A percentile compares a stretch with the other conserved stretches of the same genome.
phyloP scores from a whole-genome alignment of 2,797 vertebrate species.

The Clarias platycephalus region DNA sequence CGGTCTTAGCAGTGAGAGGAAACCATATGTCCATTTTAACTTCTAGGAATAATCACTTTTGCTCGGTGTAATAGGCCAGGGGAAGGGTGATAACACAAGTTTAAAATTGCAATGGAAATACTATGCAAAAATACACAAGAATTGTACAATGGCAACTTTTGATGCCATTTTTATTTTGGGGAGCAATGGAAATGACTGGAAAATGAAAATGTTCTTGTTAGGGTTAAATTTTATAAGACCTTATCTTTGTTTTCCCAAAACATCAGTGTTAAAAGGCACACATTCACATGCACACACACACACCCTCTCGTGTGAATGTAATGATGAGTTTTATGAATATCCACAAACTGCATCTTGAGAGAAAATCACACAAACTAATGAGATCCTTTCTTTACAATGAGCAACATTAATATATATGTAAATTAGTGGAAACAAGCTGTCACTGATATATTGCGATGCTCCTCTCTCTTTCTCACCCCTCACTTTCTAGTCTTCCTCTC shows the following conservation, averaged over 20 bases:
- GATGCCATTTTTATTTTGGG: conserved; percentile 19
- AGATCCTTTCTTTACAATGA: conserved; percentile 84
- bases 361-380: conserved; percentile 85
- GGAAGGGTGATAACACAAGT: neutral
- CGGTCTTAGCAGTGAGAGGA: neutral
- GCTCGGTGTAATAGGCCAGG: conserved; percentile 11
- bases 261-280: conserved; percentile 51
- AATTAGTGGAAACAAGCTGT: conserved; percentile 71
- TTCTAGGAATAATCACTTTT: conserved; percentile 20
- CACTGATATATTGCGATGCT: conserved; percentile 58
- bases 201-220: conserved; percentile 42
- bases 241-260: conserved; percentile 53
- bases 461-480: conserved; percentile 41
- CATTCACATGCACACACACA: conserved; percentile 20
- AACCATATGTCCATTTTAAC: conserved; percentile 3
- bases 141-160: conserved; percentile 22
- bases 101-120: conserved; percentile 17
- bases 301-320: conserved; percentile 58
- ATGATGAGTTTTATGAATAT: conserved; percentile 74
- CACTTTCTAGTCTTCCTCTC: conserved; percentile 25
- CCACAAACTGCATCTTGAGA: conserved; percentile 73
- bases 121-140: neutral
- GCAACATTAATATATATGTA: conserved; percentile 85
- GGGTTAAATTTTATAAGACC: conserved; percentile 49
- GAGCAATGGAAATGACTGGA: conserved; percentile 23